Conservation (phyloP, 2,113 vertebrate species). For the Noctilio leporinus region DNA sequence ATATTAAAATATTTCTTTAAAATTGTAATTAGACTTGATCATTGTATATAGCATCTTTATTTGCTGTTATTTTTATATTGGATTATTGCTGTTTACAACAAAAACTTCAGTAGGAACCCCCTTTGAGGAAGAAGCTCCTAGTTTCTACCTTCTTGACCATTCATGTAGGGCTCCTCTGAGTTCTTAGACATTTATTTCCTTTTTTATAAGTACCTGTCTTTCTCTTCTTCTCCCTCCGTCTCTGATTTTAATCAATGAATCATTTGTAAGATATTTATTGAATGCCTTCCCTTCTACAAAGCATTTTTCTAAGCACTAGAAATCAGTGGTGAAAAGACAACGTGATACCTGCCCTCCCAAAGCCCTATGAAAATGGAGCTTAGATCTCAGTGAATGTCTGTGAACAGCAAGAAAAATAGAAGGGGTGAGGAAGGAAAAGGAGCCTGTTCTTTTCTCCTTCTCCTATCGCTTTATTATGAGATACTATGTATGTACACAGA, state of each 20-base stretch:
- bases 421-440: not conserved
- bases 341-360: not conserved
- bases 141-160: not conserved
- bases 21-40: not conserved
- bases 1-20: constrained; percentile 1
- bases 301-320: not conserved
- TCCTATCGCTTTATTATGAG: not conserved
- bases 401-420: not conserved
- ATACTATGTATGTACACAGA: not conserved
- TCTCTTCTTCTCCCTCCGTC: not conserved
- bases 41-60: not conserved
- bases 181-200: not conserved
- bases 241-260: not conserved
- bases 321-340: not conserved
- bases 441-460: not conserved
- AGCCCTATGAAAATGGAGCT: not conserved
- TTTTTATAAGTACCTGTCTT: not conserved
- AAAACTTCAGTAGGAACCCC: not conserved
- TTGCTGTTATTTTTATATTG: not conserved
- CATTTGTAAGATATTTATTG: not conserved
- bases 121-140: not conserved
- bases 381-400: not conserved
- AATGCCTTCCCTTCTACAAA: not conserved
- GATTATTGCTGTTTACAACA: not conserved
- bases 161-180: not conserved